Percentiles rank a stretch among this genome's conserved stretches.
phyloP scores from a whole-genome alignment of 1,140 invertebrate species.

The Rhopalosiphum maidis region DNA sequence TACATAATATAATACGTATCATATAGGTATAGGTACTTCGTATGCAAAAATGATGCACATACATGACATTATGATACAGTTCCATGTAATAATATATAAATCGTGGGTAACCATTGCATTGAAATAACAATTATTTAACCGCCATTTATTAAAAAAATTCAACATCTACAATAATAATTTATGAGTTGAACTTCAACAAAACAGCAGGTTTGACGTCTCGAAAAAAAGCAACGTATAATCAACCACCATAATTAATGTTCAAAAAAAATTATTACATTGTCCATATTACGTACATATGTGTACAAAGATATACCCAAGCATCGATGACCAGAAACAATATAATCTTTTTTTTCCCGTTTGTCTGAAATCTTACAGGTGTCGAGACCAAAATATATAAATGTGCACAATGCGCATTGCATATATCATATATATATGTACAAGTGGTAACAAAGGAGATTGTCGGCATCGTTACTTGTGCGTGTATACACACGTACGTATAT shows the following conservation, averaged over 20 bases:
- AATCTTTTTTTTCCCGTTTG: neutral
- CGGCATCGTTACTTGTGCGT: neutral
- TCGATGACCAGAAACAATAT: neutral
- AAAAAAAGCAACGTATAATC: neutral
- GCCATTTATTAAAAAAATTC: neutral
- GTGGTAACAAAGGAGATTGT: neutral
- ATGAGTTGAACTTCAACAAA: neutral
- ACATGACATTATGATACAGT: neutral
- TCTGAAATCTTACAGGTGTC: neutral
- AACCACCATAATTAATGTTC: neutral
- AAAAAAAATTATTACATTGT: neutral
- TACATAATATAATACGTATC: too few species aligned
- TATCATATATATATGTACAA: neutral
- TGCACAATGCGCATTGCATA: neutral
- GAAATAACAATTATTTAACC: slow-evolving; percentile 12
- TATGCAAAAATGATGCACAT: neutral
- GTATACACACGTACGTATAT: neutral
- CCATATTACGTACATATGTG: neutral
- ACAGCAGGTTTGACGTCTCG: slow-evolving; percentile 10
- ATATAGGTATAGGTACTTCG: too few species aligned
- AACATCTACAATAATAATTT: neutral
- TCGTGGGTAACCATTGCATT: neutral
- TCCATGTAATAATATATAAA: neutral
- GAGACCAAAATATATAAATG: slow-evolving; percentile 18
- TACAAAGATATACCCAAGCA: neutral